Conservation (phyloP, 2,797 vertebrate genomes). For the Enteromius argenteus region DNA sequence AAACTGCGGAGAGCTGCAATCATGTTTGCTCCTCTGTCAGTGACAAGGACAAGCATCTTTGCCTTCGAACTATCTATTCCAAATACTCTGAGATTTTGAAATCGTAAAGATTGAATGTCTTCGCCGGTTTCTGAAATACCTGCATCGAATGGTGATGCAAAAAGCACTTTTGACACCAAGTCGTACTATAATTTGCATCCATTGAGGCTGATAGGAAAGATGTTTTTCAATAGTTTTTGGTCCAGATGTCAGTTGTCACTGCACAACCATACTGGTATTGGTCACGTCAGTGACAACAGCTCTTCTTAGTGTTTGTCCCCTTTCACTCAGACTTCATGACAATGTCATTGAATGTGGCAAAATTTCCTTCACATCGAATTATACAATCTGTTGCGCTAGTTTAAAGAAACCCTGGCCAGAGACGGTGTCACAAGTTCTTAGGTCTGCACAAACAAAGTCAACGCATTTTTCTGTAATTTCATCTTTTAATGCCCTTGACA, state of each 20-base stretch:
- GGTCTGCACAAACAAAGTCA: constrained; percentile 18
- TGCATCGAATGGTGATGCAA: constrained; percentile 22
- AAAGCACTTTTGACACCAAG: constrained; percentile 33
- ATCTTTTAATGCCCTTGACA: constrained; percentile 4
- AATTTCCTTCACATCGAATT: constrained; percentile 35
- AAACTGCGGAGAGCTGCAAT: constrained; percentile 20
- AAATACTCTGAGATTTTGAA: constrained; percentile 36
- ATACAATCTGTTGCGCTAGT: constrained; percentile 19
- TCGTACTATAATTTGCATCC: constrained; percentile 1
- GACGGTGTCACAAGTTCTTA: constrained; percentile 21
- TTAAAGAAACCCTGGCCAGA: constrained; percentile 24
- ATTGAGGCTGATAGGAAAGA: constrained; percentile 32
- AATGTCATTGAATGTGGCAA: constrained; percentile 17
- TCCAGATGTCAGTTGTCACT: constrained; percentile 22
- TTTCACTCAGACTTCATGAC: background rate
- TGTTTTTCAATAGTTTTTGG: background rate
- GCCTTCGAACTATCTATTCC: constrained; percentile 9
- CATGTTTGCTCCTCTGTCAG: constrained; percentile 36
- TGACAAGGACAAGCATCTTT: constrained; percentile 31
- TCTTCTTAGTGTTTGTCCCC: constrained; percentile 11
- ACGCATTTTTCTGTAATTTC: constrained; percentile 16
- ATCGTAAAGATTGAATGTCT: constrained; percentile 27
- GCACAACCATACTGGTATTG: background rate
- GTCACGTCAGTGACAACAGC: constrained; percentile 7
- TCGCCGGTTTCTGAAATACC: constrained; percentile 19